Base-by-base conservation (phyloP, 2,888 invertebrate species). In the Andrena marginata region DNA sequence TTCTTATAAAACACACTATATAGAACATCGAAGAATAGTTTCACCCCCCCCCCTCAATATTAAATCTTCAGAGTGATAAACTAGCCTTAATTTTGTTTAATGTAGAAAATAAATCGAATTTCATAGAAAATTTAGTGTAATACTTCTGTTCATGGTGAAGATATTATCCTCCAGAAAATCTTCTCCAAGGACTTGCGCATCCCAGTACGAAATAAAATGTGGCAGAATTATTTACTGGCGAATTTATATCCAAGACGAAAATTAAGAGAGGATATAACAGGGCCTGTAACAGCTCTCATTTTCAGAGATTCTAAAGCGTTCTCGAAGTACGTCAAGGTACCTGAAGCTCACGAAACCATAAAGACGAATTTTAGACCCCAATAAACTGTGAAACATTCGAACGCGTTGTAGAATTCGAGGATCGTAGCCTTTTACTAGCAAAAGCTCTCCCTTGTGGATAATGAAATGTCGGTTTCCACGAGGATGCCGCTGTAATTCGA, bases 291-390 rank as follows among this genome's bases (percentile, higher is more conserved):
- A 13, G 67, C 20, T 20, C 51, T n/a, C 48, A 51, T 67, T 49
- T 31, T n/a, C 26, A 16, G 49, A 31, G 51, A 51, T 54, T 68
- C 33, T 31, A 23, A 33, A 54, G 20, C 7, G 10, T 33, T 23
- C 51, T 29, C 26, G 26, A 23, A 31, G 49, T 48, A n/a, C n/a
- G 16, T 49, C 4, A 10, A 35, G 29, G 23, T 49, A 29, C 16
- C 49, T 31, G 65, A 49, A 23, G 29, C n/a, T 49, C 49, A 8
- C 65, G 29, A 65, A 23, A 68, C 68, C 68, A 51, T 68, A 68
- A 68, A 68, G 31, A 13, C 54, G 31, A 23, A 54, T 54, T 54
- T 68, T 31, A 68, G 23, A 68, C 20, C 51, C 26, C 51, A 20
- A 31, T 54, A n/a, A 51, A 68, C 33, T 54, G 33, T 31, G 4